Evolutionary conservation across 2,888 invertebrate genomes (phyloP), one percentile per base, ranked within the genome.

Genomic region (Abscondita cerata): DNA sequence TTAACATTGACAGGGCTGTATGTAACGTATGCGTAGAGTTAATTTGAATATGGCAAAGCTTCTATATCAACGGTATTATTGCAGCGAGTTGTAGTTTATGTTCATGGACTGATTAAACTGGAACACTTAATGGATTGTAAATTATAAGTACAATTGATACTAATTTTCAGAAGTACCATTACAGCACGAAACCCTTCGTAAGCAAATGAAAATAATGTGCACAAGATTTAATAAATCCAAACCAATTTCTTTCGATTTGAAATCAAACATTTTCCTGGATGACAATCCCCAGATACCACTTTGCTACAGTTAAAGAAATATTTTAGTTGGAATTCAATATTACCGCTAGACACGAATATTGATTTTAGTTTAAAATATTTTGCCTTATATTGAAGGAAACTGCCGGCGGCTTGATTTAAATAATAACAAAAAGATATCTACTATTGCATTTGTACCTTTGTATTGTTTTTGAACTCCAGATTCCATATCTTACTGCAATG

Each of bases 1-100:
- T 58, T 58, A 41, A 52, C 41, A 41, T 38, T 52, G 58, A 58
- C 52, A 58, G 58, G 8, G 34, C 34, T 52, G 44, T 44, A 51
- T 52, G 52, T 58, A 46, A 58, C 60, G 51, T 55, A 60, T 56
- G 61, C 52, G 52, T 20, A 40, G 36, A 57, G 62, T 57, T 62
- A 56, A 62, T 62, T 57, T 52, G 52, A 36, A 57, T 52, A 48
- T 9, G 19, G 38, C 19, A 38, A 38, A n/a, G 31, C 38, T 52
- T 52, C 19, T 36, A 46, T 38, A 58, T 44, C 44, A 31, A 33
- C 19, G 44, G 20, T 33, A 44, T 50, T 56, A 56, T 50, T 50
- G 19, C 25, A 8, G 20, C 40, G 40, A 12, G 34, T 33, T 12
- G 51, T 18, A 31, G 51, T 51, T 57, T 57, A 41, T 41, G 34